These are phyloP conservation scores for Cynopterus brachyotis DNA, from an alignment of 2,113 vertebrate species.

Conservation along the genomic window DNA sequence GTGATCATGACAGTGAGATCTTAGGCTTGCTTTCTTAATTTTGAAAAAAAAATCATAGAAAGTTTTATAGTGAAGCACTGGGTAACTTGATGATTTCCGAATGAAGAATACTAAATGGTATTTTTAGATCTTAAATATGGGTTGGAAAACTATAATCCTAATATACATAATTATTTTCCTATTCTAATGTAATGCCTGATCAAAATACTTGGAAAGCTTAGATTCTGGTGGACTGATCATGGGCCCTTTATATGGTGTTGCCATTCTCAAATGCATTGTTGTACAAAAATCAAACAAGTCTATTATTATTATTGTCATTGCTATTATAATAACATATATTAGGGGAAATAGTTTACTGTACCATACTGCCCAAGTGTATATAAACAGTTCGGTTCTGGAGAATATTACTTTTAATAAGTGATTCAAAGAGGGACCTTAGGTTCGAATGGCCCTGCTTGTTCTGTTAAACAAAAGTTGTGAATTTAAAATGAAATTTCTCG, in stretches of 20 bases:
- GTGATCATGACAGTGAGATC: slow-evolving; percentile 31
- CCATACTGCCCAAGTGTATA: neutral
- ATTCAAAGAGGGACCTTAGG: neutral
- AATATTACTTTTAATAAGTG: neutral
- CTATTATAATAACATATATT: neutral
- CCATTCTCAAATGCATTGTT: neutral
- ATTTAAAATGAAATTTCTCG: neutral
- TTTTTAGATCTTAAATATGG: neutral
- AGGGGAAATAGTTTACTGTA: neutral
- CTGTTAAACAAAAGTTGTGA: neutral
- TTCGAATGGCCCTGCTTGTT: neutral
- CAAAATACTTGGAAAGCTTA: neutral
- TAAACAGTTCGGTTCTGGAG: neutral
- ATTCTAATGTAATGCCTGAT: neutral
- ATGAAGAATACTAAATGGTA: neutral
- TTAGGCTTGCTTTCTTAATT: neutral
- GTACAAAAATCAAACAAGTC: neutral
- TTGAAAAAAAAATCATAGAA: neutral
- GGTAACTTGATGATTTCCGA: neutral
- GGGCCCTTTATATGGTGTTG: neutral
- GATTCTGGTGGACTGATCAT: neutral
- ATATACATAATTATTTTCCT: neutral
- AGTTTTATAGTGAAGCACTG: neutral
- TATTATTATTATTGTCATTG: neutral
- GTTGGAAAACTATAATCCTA: neutral